Evolutionary conservation across 1,140 invertebrate species (phyloP).

Genomic region (Euwallacea fornicatus): DNA sequence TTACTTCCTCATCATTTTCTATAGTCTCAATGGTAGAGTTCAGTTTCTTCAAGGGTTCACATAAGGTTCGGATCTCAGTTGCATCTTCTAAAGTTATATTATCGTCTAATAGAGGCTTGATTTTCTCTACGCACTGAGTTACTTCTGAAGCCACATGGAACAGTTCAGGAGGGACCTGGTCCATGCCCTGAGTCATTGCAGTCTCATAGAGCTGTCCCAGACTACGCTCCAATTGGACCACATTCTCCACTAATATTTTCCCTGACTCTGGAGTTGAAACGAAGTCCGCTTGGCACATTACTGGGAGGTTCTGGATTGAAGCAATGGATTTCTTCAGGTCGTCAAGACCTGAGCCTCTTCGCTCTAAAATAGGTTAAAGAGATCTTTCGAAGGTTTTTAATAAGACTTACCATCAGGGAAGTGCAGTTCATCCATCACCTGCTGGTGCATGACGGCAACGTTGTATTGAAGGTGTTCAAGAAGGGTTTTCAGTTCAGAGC

Average conservation of each 20-base stretch:
- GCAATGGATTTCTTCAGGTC: slow-evolving; percentile 47
- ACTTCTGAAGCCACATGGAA: slow-evolving; percentile 46
- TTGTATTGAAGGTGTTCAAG: slow-evolving; percentile 47
- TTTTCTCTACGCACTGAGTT: slow-evolving; percentile 44
- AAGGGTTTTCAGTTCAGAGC: slow-evolving; percentile 34
- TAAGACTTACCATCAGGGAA: slow-evolving; percentile 23
- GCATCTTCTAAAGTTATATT: slow-evolving; percentile 43
- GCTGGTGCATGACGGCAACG: slow-evolving; percentile 47
- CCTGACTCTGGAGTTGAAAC: background rate
- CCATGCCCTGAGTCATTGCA: slow-evolving; percentile 42
- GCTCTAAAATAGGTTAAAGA: slow-evolving; percentile 4
- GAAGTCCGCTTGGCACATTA: slow-evolving; percentile 38
- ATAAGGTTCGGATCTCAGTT: slow-evolving; percentile 41
- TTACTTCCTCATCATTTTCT: slow-evolving; percentile 40
- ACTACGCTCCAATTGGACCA: slow-evolving; percentile 45
- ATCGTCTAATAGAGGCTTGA: slow-evolving; percentile 38
- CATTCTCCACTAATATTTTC: slow-evolving; percentile 38
- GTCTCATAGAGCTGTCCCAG: slow-evolving; percentile 44
- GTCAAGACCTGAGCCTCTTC: slow-evolving; percentile 37
- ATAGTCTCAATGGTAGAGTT: slow-evolving; percentile 39
- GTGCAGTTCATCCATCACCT: slow-evolving; percentile 45
- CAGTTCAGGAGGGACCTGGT: slow-evolving; percentile 41
- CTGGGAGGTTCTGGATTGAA: slow-evolving; percentile 43
- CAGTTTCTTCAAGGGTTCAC: slow-evolving; percentile 41
- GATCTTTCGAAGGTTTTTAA: background rate